A percentile compares a stretch with the other conserved stretches of the same genome.
phyloP scores from a whole-genome alignment of 2,888 invertebrate species.

The Zootermopsis nevadensis region DNA sequence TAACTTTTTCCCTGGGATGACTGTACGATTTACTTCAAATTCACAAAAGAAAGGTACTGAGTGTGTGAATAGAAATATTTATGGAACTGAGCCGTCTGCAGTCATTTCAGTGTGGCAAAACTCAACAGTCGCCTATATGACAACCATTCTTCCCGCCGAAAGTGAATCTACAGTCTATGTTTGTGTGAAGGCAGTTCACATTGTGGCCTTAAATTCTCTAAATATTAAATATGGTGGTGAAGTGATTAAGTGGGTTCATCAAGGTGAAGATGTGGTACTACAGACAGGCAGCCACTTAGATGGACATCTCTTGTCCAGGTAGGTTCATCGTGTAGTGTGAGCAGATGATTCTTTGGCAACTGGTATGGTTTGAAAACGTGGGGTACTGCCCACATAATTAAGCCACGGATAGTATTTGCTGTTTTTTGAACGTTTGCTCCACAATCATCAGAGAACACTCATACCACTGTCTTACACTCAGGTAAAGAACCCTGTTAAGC shows the following conservation, averaged over 20 bases:
- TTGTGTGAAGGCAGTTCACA: constrained; percentile 42
- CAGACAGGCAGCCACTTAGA: constrained; percentile 10
- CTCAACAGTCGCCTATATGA: constrained; percentile 52
- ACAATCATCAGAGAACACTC: too few species aligned
- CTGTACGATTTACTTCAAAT: constrained; percentile 52
- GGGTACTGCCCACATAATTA: too few species aligned
- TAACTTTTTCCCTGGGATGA: constrained; percentile 52
- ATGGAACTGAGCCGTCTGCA: constrained; percentile 45
- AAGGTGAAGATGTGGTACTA: constrained; percentile 53
- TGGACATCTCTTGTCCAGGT: not conserved
- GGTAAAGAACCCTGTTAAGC: too few species aligned
- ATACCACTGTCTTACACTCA: too few species aligned
- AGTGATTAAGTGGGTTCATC: constrained; percentile 56
- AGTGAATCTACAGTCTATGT: constrained; percentile 26
- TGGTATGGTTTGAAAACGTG: too few species aligned
- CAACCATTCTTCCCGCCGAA: constrained; percentile 48
- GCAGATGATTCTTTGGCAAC: too few species aligned
- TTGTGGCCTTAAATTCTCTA: constrained; percentile 43
- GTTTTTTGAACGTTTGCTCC: too few species aligned
- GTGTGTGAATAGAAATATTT: constrained; percentile 46
- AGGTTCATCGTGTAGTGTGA: not conserved
- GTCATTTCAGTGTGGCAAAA: constrained; percentile 52
- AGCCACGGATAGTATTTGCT: too few species aligned
- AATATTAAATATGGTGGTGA: constrained; percentile 54
- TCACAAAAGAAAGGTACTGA: constrained; percentile 49